These are phyloP conservation scores for Ganaspis brasiliensis DNA, from an alignment of 2,888 invertebrate genomes.

Conservation along the genomic window DNA sequence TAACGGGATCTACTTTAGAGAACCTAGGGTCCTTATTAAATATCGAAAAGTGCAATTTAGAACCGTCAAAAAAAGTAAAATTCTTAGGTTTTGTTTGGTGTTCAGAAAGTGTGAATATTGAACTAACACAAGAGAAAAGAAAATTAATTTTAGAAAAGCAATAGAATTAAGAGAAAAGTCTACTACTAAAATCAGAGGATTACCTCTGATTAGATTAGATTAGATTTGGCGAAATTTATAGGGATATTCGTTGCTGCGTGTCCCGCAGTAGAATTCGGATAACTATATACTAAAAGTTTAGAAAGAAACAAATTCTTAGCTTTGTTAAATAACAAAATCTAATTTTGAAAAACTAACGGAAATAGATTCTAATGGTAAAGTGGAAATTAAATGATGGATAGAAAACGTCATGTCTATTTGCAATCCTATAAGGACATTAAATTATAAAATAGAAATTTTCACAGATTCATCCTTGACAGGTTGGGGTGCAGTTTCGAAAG, in stretches of 20 bases:
- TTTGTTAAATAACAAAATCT: slow-evolving; percentile 40
- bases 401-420: slow-evolving; percentile 34
- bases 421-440: slow-evolving; percentile 44
- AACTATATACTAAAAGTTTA: neutral
- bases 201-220: no score
- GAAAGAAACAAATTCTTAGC: no score
- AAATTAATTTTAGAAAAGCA: slow-evolving; percentile 23
- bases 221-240: slow-evolving; percentile 51
- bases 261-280: no score
- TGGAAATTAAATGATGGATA: slow-evolving; percentile 56
- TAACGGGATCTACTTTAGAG: neutral
- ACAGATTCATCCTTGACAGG: slow-evolving; percentile 59
- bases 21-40: no score
- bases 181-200: slow-evolving; percentile 46
- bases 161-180: slow-evolving; percentile 23
- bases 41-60: no score
- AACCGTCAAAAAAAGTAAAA: slow-evolving; percentile 12
- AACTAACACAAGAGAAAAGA: slow-evolving; percentile 41
- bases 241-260: slow-evolving; percentile 48
- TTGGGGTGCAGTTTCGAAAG: slow-evolving; percentile 54
- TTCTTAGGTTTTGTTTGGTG: slow-evolving; percentile 52
- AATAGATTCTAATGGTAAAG: slow-evolving; percentile 13
- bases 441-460: slow-evolving; percentile 51
- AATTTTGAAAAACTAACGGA: slow-evolving; percentile 51
- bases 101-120: slow-evolving; percentile 9